phyloP scores from a whole-genome alignment of 2,888 invertebrate species.

The Acholoe squamosa region DNA sequence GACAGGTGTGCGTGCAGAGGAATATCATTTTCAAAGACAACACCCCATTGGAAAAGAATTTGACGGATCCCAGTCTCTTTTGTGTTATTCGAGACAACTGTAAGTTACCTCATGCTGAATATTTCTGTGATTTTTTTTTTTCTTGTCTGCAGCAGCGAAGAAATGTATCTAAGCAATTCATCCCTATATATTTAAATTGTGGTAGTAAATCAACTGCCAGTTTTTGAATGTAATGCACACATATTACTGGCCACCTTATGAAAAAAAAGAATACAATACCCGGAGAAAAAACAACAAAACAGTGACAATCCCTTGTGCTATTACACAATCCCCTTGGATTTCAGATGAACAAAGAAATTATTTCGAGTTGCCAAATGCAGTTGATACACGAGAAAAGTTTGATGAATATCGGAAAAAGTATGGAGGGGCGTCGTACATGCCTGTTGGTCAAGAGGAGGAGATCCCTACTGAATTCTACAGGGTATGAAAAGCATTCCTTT shows the following conservation, averaged over 20 bases:
- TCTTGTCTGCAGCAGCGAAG: too few species aligned
- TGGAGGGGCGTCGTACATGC: conserved; percentile 72
- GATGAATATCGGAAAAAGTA: conserved; percentile 74
- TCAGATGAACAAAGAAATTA: conserved; percentile 79
- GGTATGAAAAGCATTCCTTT: conserved; percentile 27
- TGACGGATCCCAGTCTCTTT: conserved; percentile 75
- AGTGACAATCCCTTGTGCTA: too few species aligned
- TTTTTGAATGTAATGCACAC: too few species aligned
- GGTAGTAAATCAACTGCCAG: too few species aligned
- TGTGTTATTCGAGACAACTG: conserved; percentile 81
- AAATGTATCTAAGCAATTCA: too few species aligned
- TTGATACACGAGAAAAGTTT: conserved; percentile 72
- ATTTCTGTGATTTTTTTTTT: too few species aligned
- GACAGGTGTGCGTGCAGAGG: conserved; percentile 65
- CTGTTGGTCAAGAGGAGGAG: neutral
- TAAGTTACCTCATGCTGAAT: conserved; percentile 72
- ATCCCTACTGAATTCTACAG: conserved; percentile 57
- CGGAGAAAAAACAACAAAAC: too few species aligned
- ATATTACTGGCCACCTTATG: too few species aligned
- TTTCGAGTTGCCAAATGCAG: conserved; percentile 77
- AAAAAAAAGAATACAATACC: too few species aligned
- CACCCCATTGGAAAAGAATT: conserved; percentile 72
- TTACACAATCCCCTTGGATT: neutral
- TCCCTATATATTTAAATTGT: too few species aligned
- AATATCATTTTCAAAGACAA: conserved; percentile 71